Evolutionary conservation across 2,888 invertebrate genomes (phyloP).

Genomic region (Melitaea athalia): DNA sequence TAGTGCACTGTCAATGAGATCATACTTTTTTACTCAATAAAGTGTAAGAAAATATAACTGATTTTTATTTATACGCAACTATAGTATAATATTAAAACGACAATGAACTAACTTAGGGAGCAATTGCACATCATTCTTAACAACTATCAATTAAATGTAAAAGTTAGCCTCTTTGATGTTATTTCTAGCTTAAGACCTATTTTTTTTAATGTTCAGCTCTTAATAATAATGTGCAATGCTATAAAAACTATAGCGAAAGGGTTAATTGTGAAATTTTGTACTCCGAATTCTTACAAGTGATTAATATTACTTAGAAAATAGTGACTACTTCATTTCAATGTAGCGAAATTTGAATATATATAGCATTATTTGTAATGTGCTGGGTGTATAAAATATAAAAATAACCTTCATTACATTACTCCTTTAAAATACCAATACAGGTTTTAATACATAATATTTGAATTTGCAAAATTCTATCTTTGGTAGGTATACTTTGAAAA

Average conservation of each 20-base stretch:
- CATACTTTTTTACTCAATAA: conserved; percentile 50
- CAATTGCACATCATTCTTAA: conserved; percentile 33
- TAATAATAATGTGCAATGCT: conserved; percentile 35
- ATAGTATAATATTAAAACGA: conserved; percentile 12
- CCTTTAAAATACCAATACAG: neutral
- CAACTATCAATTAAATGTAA: conserved; percentile 9
- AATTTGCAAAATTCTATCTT: neutral
- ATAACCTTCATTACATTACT: conserved; percentile 18
- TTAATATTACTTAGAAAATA: conserved; percentile 26
- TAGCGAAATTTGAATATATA: conserved; percentile 24
- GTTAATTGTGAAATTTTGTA: conserved; percentile 57
- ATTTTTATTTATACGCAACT: conserved; percentile 35
- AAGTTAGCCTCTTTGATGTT: neutral
- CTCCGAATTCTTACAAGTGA: conserved; percentile 56
- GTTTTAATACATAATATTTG: neutral
- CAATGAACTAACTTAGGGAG: conserved; percentile 19
- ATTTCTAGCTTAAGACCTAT: neutral
- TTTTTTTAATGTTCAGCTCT: conserved; percentile 3
- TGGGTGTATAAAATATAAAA: conserved; percentile 31
- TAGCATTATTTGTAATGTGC: conserved; percentile 24
- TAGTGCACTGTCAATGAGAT: conserved; percentile 64
- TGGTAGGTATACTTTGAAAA: too few species aligned
- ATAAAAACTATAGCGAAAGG: conserved; percentile 27
- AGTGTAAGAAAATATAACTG: conserved; percentile 55
- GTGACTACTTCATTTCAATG: conserved; percentile 21